Evolutionary conservation across 2,113 vertebrate species (phyloP).

Genomic region (Turdus rufiventris): DNA sequence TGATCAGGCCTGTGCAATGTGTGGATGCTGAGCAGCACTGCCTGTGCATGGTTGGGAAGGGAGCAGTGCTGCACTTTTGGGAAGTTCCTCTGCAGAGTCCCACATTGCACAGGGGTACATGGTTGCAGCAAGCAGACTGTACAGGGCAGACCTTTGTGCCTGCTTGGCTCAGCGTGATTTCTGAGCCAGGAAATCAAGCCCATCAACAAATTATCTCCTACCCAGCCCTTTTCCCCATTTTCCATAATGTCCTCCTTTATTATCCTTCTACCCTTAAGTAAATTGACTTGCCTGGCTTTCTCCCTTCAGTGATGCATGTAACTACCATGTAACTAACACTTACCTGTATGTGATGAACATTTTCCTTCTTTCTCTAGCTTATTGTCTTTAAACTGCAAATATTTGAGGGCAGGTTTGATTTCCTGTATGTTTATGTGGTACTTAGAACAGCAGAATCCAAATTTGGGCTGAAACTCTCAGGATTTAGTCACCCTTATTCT

Average conservation of each 20-base stretch:
- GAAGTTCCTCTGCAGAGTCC: not conserved
- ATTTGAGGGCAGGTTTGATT: not conserved
- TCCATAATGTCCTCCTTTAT: not conserved
- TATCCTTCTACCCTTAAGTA: not conserved
- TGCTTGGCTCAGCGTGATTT: not conserved
- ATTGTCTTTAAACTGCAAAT: not conserved
- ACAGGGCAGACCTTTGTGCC: not conserved
- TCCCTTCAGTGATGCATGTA: not conserved
- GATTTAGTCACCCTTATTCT: not conserved
- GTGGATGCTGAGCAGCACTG: not conserved
- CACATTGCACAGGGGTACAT: accelerated
- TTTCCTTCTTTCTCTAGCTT: not conserved
- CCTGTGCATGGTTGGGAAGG: not conserved
- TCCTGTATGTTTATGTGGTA: not conserved
- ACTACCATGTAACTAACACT: not conserved
- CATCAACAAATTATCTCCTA: not conserved
- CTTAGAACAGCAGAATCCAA: not conserved
- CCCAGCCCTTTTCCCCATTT: not conserved
- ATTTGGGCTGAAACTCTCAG: not conserved
- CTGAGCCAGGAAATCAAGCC: not conserved
- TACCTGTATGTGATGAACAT: not conserved
- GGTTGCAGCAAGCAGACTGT: not conserved
- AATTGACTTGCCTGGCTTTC: not conserved
- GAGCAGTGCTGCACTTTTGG: not conserved
- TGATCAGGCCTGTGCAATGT: not conserved